A percentile compares a stretch with the other conserved stretches of the same genome.
Conservation (phyloP, 2,888 invertebrate genomes). For the Formica aserva region DNA sequence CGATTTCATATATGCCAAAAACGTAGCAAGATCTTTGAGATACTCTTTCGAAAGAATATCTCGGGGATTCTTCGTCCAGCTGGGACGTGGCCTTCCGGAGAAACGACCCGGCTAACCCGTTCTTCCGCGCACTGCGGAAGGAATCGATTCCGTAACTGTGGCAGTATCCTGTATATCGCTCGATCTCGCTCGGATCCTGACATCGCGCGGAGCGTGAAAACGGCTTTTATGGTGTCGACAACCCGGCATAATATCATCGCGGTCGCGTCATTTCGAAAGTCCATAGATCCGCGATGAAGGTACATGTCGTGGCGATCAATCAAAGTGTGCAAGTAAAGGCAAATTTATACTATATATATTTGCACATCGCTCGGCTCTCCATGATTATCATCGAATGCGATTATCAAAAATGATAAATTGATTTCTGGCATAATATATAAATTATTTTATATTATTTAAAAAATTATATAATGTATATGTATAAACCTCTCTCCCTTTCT, state of each 20-base stretch:
- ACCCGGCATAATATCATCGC: slow-evolving; percentile 31
- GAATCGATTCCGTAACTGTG: slow-evolving; percentile 34
- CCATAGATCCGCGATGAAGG: background rate
- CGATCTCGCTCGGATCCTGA: slow-evolving; percentile 29
- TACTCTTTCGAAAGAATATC: slow-evolving; percentile 46
- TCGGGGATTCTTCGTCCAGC: slow-evolving; percentile 32
- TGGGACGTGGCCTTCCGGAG: slow-evolving; percentile 34
- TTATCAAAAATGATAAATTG: slow-evolving; percentile 8
- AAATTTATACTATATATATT: background rate
- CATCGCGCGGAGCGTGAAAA: slow-evolving; percentile 39
- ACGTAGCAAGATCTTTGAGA: slow-evolving; percentile 23
- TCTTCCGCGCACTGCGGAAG: slow-evolving; percentile 36
- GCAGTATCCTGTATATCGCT: slow-evolving; percentile 39
- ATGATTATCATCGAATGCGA: background rate
- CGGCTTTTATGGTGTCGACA: slow-evolving; percentile 50
- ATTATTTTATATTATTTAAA: background rate
- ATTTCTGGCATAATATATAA: background rate
- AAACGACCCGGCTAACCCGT: slow-evolving; percentile 40
- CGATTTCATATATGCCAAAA: slow-evolving; percentile 28
- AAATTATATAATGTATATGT: background rate
- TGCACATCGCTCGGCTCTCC: background rate
- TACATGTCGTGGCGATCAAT: slow-evolving; percentile 3
- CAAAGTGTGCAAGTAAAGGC: background rate
- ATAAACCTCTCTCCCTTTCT: background rate
- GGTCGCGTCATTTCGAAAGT: slow-evolving; percentile 26